Evolutionary conservation across 2,113 vertebrate species (phyloP), one percentile per base, ranked within the genome.

Genomic region (Telmatochromis sp.): DNA sequence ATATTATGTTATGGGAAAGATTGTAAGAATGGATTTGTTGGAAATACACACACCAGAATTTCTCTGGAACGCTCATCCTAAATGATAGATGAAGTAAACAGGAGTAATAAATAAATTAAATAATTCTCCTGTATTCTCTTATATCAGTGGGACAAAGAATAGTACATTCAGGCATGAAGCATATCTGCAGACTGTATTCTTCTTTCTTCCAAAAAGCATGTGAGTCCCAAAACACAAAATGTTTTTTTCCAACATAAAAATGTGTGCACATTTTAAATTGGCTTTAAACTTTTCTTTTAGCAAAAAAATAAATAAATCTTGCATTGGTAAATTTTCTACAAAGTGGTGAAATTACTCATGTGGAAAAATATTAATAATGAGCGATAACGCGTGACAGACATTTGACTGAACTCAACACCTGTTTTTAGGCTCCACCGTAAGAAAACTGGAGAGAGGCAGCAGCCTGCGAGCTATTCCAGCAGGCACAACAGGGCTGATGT

Each of bases 341-440:
- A 63, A 23, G 11, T 23, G n/a, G 6, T 3, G n/a, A n/a, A 68
- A 58, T 68, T 68, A 42, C 65, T 71, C 65, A 40, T 85, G 12
- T 47, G 13, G 12, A 28, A 82, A 53, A 78, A 13, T 42, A 51
- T 37, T 9, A 73, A 78, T 65, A 85, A 83, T 65, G 60, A 91
- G 54, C 14, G 9, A 47, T 31, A 87, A 84, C 58, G 12, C 15
- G 31, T 73, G 83, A 65, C 45, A 84, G 83, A 82, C 86, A 88
- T 84, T n/a, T 54, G 86, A 87, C 57, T 84, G 73, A 90, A 90
- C 65, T 23, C 65, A 80, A 93, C 87, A 87, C 82, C 81, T 84
- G 68, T 89, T 85, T 90, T 63, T 58, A 73, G 8, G 53, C 55
- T 42, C 28, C 33, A 85, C 50, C 9, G 33, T 63, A 19, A 37